Base-by-base conservation (phyloP, 2,888 invertebrate genomes). In the Lasiommata megera region DNA sequence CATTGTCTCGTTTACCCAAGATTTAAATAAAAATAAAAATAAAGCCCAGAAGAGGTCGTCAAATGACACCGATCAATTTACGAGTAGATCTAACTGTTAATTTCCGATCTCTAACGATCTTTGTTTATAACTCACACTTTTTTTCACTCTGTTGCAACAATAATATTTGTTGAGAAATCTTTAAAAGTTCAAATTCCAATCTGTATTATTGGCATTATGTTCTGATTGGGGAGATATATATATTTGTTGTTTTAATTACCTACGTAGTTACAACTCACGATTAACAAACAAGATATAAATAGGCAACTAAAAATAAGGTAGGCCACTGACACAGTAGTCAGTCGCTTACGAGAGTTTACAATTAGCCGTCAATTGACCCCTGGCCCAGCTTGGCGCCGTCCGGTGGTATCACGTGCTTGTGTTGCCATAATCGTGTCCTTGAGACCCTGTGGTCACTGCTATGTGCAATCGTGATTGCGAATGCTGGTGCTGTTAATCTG, bases 291-390 rank as follows among this genome's bases (percentile, higher is more conserved):
- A 68, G 71, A 70, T 71, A 76, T 72, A 71, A 69, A 61, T 60
- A 56, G 55, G 47, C 43, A 36, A 64, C 66, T 66, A 73, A 73
- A 73, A 66, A 67, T 69, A 69, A 62, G 67, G 67, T 71, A 74
- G 82, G 82, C 70, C 80, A 80, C 76, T 79, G 81, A 79, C 82
- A 63, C 51, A 56, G 50, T 57, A 56, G 51, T 46, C 66, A 68
- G 67, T 58, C 66, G 58, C 52, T 23, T 57, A 62, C 65, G 64
- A 69, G 72, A 71, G 73, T 75, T 70, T 69, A 78, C 82, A 84
- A 88, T 88, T 88, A 85, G 76, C 73, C 76, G 72, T 71, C 85
- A 88, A 87, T 88, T 88, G 85, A 88, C 86, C 86, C 79, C 73
- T 69, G 76, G 69, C 70, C 61, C 65, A 66, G 74, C 77, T 76